A percentile compares a stretch with the other conserved stretches of the same genome.
These are phyloP conservation scores for Papilio glaucus DNA, from an alignment of 1,140 invertebrate genomes.

Conservation along the genomic window DNA sequence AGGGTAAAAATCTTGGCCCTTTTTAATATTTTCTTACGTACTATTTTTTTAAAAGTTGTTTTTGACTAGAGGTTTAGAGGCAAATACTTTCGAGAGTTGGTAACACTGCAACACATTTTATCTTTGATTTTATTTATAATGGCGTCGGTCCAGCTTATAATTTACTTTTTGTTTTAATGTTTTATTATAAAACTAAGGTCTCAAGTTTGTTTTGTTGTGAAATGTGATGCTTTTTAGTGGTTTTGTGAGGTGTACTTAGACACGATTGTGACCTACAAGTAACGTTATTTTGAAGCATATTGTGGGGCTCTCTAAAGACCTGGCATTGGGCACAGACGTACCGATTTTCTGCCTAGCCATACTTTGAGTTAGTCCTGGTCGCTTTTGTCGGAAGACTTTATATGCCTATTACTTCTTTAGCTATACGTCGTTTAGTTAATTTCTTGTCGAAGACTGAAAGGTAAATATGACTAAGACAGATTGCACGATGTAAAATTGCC, in stretches of 20 bases:
- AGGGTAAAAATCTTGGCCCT: too few relatives aligned
- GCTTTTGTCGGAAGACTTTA: background rate
- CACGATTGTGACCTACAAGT: background rate
- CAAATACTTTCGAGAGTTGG: too few relatives aligned
- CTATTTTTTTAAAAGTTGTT: too few relatives aligned
- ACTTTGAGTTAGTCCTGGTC: background rate
- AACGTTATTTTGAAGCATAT: background rate
- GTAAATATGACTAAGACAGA: background rate
- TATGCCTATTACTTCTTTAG: background rate
- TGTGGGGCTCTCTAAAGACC: background rate
- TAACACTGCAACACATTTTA: too few relatives aligned
- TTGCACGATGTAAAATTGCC: background rate
- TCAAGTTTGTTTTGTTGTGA: background rate
- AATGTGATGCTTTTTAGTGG: background rate
- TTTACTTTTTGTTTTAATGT: background rate
- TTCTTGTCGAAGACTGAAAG: background rate
- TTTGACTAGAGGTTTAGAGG: too few relatives aligned
- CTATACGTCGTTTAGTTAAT: background rate
- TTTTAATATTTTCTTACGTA: too few relatives aligned
- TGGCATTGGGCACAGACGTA: background rate
- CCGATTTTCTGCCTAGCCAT: background rate
- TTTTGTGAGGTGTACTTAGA: background rate
- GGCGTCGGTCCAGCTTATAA: background rate
- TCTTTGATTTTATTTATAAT: background rate
- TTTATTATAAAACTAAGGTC: background rate